These are phyloP conservation scores for Chelon auratus DNA, from an alignment of 2,797 vertebrate genomes.

Conservation along the genomic window DNA sequence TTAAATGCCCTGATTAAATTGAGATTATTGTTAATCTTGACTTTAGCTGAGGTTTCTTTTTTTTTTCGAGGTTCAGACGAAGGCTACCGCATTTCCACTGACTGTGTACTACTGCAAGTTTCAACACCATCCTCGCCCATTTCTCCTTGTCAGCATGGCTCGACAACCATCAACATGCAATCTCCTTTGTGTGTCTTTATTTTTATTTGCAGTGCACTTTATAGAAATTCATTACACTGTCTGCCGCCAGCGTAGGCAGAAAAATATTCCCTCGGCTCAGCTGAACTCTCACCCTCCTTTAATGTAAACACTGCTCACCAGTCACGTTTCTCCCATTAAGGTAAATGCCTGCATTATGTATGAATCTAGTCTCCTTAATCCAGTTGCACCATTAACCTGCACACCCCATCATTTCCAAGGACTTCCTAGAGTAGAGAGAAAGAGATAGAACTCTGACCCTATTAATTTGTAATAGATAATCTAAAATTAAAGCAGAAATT, in stretches of 20 bases:
- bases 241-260: slow-evolving; percentile 77
- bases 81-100: slow-evolving; percentile 40
- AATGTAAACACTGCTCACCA: slow-evolving; percentile 79
- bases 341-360: slow-evolving; percentile 76
- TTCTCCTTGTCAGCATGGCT: slow-evolving; percentile 75
- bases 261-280: slow-evolving; percentile 74
- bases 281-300: slow-evolving; percentile 79
- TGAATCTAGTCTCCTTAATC: slow-evolving; percentile 70
- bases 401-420: slow-evolving; percentile 42
- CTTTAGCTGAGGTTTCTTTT: slow-evolving; percentile 7
- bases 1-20: slow-evolving; percentile 40
- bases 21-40: slow-evolving; percentile 40
- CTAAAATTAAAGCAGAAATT: slow-evolving; percentile 48
- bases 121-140: slow-evolving; percentile 59
- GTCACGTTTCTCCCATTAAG: slow-evolving; percentile 82
- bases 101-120: slow-evolving; percentile 69
- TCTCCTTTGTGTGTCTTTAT: slow-evolving; percentile 81
- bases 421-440: slow-evolving; percentile 23
- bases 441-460: slow-evolving; percentile 45
- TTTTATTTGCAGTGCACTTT: slow-evolving; percentile 79
- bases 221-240: slow-evolving; percentile 81
- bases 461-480: slow-evolving; percentile 53
- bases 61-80: slow-evolving; percentile 5
- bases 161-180: slow-evolving; percentile 73
- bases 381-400: slow-evolving; percentile 69